Conservation (phyloP, 35 echinoderm and acorn worm species). For the Nesometra sesokonis region DNA sequence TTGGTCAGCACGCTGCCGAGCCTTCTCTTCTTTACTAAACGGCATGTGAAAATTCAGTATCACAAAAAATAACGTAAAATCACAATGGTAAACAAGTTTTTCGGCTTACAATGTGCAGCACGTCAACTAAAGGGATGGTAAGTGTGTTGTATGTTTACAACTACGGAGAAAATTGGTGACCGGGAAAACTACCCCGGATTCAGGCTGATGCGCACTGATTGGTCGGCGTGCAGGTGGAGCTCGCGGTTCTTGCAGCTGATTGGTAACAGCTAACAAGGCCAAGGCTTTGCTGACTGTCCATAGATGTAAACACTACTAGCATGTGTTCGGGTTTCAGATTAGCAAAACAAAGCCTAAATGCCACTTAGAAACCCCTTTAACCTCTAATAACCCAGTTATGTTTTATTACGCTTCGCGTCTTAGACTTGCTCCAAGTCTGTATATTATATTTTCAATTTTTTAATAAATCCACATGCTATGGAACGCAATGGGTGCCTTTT, state of each 20-base stretch:
- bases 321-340: neutral
- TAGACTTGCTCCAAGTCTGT: too few species aligned
- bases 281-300: neutral
- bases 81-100: neutral
- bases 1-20: constrained; percentile 64
- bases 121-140: neutral
- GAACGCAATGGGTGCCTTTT: too few species aligned
- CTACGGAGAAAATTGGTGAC: neutral
- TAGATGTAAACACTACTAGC: neutral
- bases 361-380: neutral
- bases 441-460: too few species aligned
- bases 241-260: neutral
- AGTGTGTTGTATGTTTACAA: neutral
- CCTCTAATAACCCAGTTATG: neutral
- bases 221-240: neutral
- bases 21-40: constrained; percentile 78
- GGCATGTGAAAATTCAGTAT: constrained; percentile 42
- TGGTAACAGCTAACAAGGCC: neutral
- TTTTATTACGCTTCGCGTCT: neutral
- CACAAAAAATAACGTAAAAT: neutral
- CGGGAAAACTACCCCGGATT: neutral
- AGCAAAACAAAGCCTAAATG: neutral
- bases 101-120: neutral
- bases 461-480: too few species aligned
- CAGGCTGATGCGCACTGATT: neutral